phyloP scores from a whole-genome alignment of 2,888 invertebrate species.

The Tenthredo distinguenda region DNA sequence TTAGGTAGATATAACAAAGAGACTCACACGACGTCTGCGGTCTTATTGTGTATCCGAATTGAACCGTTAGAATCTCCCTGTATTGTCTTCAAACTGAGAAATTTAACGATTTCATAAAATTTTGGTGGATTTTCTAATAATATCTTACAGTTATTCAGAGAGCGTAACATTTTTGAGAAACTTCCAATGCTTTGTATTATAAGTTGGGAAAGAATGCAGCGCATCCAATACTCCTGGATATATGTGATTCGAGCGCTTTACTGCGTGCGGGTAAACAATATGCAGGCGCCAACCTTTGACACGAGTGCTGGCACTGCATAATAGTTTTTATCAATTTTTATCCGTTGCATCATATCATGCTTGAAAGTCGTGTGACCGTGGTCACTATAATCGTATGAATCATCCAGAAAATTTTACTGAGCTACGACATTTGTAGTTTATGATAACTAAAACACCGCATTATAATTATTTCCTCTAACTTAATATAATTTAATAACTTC shows the following conservation, averaged over 20 bases:
- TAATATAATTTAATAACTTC: neutral
- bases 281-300: slow-evolving; percentile 1
- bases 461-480: neutral
- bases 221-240: neutral
- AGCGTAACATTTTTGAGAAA: neutral
- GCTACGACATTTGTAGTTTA: neutral
- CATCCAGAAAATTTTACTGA: neutral
- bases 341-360: neutral
- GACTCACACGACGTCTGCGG: neutral
- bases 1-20: neutral
- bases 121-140: neutral
- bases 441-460: neutral
- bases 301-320: neutral
- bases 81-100: neutral
- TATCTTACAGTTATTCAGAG: neutral
- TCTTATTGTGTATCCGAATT: neutral
- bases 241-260: neutral
- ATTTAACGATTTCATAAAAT: neutral
- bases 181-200: neutral
- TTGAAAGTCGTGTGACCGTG: neutral
- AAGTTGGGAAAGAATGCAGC: neutral
- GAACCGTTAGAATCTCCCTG: neutral
- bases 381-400: neutral
- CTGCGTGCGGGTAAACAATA: neutral
- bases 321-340: neutral